Base-by-base conservation (phyloP, 1,140 invertebrate species). In the Venturia canescens region DNA sequence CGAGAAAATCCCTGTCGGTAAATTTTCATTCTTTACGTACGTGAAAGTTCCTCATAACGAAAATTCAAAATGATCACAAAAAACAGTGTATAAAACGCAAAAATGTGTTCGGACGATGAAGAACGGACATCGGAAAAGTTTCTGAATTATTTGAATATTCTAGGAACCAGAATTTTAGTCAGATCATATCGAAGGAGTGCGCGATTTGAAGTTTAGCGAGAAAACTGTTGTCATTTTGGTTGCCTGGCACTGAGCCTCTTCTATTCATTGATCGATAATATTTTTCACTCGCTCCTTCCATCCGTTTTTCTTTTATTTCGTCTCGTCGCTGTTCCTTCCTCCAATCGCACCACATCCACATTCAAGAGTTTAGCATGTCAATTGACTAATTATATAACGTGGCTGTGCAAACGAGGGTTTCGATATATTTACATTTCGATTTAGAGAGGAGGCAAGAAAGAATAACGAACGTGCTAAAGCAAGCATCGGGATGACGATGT, bases 91-190 rank as follows among this genome's bases (percentile, higher is more conserved):
- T 2, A 66, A 66, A 66, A 23, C 3, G 5, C 6, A 48, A 29
- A 16, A 50, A 70, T 18, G 29, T 50, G 26, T 9, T 23, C 44
- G 6, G 50, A 48, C 15, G 34, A 23, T 13, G 18, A 60, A 66
- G 21, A 77, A 3, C 18, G n/a, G 18, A 77, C 26, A 26, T 16
- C 23, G 60, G 60, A 34, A 34, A 77, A 34, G 26, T 60, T 27
- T 38, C 15, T 18, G 67, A 18, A 70, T 18, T 2, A 72, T 72
- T 72, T 23, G 38, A 72, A 72, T 72, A 50, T 72, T 15, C 44
- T 26, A 13, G 7, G 70, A 23, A 79, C 77, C 57, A 26, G 48
- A 79, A 79, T 44, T 79, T 79, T 79, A 69, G 69, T 79, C 77
- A 50, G 60, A 66, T 11, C 63, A 79, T 79, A 34, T 67, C 63